phyloP scores from a whole-genome alignment of 2,113 vertebrate species.

The Struthidea cinerea region DNA sequence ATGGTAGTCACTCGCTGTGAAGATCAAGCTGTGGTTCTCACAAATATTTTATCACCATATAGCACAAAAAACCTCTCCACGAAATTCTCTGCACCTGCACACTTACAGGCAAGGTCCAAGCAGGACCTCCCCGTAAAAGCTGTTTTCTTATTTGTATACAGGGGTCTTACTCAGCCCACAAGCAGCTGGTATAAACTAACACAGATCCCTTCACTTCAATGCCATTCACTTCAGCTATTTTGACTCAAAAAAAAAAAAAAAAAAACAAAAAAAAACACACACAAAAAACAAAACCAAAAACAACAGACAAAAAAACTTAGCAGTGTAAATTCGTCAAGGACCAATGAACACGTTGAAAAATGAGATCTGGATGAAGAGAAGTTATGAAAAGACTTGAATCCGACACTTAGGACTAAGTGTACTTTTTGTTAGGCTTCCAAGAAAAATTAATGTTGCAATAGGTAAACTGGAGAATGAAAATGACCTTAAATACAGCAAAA shows the following conservation, averaged over 20 bases:
- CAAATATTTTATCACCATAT: not conserved
- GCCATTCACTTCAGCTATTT: not conserved
- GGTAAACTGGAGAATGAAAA: not conserved
- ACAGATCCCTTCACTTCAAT: not conserved
- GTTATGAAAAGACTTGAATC: not conserved
- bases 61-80: not conserved
- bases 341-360: not conserved
- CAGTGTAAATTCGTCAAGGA: not conserved
- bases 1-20: not conserved
- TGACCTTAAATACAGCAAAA: not conserved
- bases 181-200: not conserved
- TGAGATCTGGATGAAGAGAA: not conserved
- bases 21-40: not conserved
- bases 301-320: not conserved
- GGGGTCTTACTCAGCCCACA: not conserved
- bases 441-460: not conserved
- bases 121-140: not conserved
- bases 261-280: not conserved
- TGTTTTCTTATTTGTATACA: not conserved
- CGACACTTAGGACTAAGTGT: not conserved
- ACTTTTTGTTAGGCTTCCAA: not conserved
- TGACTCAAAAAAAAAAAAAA: not conserved
- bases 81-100: not conserved
- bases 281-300: not conserved
- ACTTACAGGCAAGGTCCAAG: not conserved